A percentile compares a stretch with the other conserved stretches of the same genome.
Conservation (phyloP, 2,888 invertebrate species). For the Diabrotica balteata region DNA sequence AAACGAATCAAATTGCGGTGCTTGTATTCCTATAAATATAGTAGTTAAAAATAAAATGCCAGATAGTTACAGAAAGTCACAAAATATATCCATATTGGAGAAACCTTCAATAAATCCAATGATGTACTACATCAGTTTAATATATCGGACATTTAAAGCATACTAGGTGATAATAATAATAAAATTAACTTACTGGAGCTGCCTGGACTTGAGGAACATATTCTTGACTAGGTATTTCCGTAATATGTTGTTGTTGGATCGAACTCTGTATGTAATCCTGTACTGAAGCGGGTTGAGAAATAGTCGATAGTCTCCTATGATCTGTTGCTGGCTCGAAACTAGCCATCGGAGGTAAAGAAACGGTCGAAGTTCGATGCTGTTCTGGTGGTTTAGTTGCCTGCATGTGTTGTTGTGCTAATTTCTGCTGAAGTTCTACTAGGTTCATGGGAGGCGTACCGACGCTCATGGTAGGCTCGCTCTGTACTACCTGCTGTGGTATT, state of each 20-base stretch:
- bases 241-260: conserved; percentile 42
- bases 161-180: background rate
- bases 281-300: conserved; percentile 51
- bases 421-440: conserved; percentile 55
- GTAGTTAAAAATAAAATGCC: no score
- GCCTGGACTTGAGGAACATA: conserved; percentile 35
- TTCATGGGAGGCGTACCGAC: conserved; percentile 50
- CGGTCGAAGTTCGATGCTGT: conserved; percentile 49
- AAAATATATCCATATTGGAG: no score
- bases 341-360: conserved; percentile 53
- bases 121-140: no score
- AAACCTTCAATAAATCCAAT: no score
- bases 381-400: conserved; percentile 32
- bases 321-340: conserved; percentile 49
- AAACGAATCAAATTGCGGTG: no score
- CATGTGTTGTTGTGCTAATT: conserved; percentile 53
- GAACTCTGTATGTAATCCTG: conserved; percentile 48
- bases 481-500: conserved; percentile 39
- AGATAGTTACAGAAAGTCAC: no score
- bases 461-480: conserved; percentile 7
- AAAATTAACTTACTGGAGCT: conserved; percentile 24
- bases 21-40: no score
- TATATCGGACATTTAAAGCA: no score
- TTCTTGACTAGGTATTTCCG: conserved; percentile 39
- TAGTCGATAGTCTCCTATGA: conserved; percentile 52